These are phyloP conservation scores for Potorous gilbertii DNA, from an alignment of 2,797 vertebrate species.

Conservation along the genomic window DNA sequence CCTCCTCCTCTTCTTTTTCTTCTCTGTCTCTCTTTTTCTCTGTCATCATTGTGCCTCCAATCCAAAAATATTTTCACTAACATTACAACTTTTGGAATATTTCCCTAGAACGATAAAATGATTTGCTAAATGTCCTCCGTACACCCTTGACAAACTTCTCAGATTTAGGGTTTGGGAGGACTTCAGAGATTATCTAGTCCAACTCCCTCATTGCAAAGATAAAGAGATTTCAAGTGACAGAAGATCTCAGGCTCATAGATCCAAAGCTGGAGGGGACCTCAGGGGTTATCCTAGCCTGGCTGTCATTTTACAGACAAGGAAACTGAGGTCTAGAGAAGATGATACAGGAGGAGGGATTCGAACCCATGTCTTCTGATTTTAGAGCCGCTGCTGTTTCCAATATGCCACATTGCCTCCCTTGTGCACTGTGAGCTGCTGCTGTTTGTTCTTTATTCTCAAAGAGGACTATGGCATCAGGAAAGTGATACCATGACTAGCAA, in stretches of 20 bases:
- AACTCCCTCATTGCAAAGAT: background rate
- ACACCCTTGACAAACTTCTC: background rate
- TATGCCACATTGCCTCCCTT: background rate
- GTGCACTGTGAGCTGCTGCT: background rate
- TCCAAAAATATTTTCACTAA: background rate
- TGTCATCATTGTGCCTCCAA: background rate
- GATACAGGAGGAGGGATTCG: background rate
- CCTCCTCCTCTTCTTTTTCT: no score
- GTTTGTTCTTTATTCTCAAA: no score
- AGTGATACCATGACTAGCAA: no score
- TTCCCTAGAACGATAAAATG: background rate
- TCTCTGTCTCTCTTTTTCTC: no score
- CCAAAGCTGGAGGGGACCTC: background rate
- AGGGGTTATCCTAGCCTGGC: background rate
- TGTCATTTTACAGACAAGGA: slow-evolving; percentile 17
- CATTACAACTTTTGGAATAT: background rate
- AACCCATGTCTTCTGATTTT: background rate
- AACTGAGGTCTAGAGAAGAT: background rate
- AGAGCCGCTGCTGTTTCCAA: background rate
- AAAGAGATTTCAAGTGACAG: background rate
- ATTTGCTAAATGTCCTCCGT: background rate
- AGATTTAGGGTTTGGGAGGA: background rate
- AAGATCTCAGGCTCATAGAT: slow-evolving; percentile 5
- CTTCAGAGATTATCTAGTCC: background rate
- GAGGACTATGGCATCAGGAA: no score